Base-by-base conservation (phyloP, 2,797 vertebrate species). In the Diceros bicornis region DNA sequence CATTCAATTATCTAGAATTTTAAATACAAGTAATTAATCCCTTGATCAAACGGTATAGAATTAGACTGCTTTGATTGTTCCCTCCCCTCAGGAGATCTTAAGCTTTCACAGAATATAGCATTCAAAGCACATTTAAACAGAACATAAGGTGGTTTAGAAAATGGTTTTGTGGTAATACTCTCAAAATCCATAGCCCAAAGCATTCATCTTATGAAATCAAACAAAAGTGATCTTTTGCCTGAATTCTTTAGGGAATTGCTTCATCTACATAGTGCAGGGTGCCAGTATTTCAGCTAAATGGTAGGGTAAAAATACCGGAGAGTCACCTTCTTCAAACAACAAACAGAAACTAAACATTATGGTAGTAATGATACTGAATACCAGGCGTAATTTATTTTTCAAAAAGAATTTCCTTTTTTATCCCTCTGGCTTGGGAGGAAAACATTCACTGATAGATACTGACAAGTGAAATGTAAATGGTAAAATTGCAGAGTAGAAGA, bases 21-120 rank as follows among this genome's bases (percentile, higher is more conserved):
- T 92, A 97, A 95, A 92, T 82, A 81, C 47, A 69, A 92, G 47
- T 94, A 95, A 96, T 97, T 88, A 96, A 92, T 97, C 75, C 87
- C 52, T 92, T 82, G 83, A 85, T 96, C 74, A 97, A 96, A 97
- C 95, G 16, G 27, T 77, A 90, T 85, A 95, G 95, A 96, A 96
- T 94, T 91, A 92, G 96, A 74, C 66, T 84, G 16, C 84, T 96
- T 79, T 96, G 52, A 96, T 81, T 57, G 20, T 44, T 94, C 11
- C 4, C 29, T 69, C 14, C 52, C 52, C 64, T 74, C 27, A 83
- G 87, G 64, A 83, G 74, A 72, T 68, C 66, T 61, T 68, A 74
- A 79, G 18, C n/a, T 86, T 91, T 82, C 79, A 72, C 3, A 61
- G 44, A 94, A 91, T 83, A 84, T 57, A 89, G 72, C 66, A 81